Conservation (phyloP, 2,113 vertebrate genomes). For the Ciconia stormi region DNA sequence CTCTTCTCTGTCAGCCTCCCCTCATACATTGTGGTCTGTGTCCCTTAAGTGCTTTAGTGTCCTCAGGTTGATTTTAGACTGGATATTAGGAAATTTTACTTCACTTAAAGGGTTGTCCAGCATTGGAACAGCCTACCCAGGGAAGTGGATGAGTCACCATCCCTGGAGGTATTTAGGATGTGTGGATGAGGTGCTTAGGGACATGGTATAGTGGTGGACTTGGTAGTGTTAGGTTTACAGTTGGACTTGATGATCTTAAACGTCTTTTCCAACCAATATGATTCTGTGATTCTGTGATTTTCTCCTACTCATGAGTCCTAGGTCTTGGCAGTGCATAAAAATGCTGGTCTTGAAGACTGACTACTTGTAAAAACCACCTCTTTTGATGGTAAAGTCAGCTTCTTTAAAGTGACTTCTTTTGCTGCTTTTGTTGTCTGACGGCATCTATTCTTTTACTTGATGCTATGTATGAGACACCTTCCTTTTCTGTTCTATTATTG, state of each 20-base stretch:
- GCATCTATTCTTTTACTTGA: neutral
- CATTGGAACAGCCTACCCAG: too few species aligned
- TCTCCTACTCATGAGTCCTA: neutral
- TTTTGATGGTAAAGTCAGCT: neutral
- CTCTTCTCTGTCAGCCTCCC: neutral
- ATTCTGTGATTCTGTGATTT: neutral
- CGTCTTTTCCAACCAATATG: too few species aligned
- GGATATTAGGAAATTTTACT: too few species aligned
- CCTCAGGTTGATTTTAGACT: neutral
- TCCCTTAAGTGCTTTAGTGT: neutral
- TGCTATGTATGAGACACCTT: neutral
- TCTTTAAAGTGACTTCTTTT: neutral
- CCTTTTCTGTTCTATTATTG: neutral
- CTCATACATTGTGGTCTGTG: neutral
- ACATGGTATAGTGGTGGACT: too few species aligned
- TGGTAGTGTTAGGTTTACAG: too few species aligned
- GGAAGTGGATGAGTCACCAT: too few species aligned
- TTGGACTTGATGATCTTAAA: too few species aligned
- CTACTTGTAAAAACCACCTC: neutral
- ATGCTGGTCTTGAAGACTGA: neutral
- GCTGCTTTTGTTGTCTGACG: neutral
- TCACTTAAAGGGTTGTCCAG: too few species aligned
- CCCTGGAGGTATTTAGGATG: too few species aligned
- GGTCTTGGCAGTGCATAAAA: neutral
- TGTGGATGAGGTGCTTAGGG: too few species aligned